phyloP scores from a whole-genome alignment of 2,888 invertebrate genomes.

The Trachelus troglodyta region DNA sequence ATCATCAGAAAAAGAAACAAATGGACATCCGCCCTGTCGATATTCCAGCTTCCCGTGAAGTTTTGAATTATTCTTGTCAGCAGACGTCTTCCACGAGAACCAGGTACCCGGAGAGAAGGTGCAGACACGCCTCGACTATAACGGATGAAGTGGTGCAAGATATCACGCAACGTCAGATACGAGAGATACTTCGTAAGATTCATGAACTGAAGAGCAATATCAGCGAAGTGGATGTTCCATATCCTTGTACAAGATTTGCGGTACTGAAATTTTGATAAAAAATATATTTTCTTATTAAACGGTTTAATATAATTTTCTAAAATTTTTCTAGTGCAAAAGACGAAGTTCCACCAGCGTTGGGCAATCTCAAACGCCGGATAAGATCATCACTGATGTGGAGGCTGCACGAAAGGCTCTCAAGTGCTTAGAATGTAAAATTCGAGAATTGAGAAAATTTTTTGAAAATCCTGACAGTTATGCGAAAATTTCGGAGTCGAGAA shows the following conservation, averaged over 20 bases:
- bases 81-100: not conserved
- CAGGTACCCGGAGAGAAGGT: not conserved
- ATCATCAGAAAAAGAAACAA: not conserved
- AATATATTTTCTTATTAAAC: not conserved
- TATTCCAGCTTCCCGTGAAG: not conserved
- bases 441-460: constrained; percentile 35
- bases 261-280: not conserved
- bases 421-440: constrained; percentile 34
- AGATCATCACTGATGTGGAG: constrained; percentile 27
- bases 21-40: not conserved
- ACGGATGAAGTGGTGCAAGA: not conserved
- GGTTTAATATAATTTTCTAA: not conserved
- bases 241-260: not conserved
- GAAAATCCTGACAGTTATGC: constrained; percentile 35
- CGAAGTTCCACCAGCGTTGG: constrained; percentile 18
- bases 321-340: not conserved
- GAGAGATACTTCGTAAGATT: constrained; percentile 34
- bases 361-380: constrained; percentile 27
- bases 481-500: constrained; percentile 27
- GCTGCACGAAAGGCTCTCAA: constrained; percentile 29
- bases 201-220: constrained; percentile 35
- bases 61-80: not conserved
- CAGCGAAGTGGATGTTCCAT: constrained; percentile 23
- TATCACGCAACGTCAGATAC: constrained; percentile 9
- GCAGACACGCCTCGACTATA: not conserved